Conservation (phyloP, 2,113 vertebrate species). For the Psilopogon haemacephalus region DNA sequence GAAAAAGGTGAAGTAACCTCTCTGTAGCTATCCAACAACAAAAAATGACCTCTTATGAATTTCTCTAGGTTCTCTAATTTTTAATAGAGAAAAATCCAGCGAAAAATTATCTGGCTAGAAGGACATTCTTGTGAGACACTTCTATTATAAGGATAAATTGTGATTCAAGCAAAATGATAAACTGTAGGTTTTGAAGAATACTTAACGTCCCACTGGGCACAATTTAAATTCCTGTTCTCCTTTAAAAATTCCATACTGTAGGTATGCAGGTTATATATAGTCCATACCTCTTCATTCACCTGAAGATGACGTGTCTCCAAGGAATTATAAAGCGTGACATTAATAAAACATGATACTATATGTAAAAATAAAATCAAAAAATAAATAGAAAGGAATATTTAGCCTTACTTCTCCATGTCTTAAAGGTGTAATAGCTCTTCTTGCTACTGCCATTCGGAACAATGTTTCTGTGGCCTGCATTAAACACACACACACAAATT, state of each 20-base stretch:
- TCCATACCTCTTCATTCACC: background rate
- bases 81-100: background rate
- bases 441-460: conserved; percentile 83
- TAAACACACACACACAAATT: background rate
- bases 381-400: background rate
- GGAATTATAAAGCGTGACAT: background rate
- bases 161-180: background rate
- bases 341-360: background rate
- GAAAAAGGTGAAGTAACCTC: background rate
- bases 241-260: background rate
- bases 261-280: background rate
- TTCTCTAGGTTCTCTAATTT: background rate
- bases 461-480: conserved; percentile 82
- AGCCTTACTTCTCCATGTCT: conserved; percentile 84
- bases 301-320: background rate
- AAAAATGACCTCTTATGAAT: background rate
- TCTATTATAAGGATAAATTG: background rate
- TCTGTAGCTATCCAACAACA: background rate
- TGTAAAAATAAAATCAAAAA: background rate
- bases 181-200: background rate
- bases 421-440: conserved; percentile 80
- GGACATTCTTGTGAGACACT: background rate
- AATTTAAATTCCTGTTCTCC: background rate
- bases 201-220: background rate
- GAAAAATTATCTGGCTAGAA: background rate